Evolutionary conservation across 2,888 invertebrate species (phyloP).

Genomic region (Rhimphoctona megacephalus): DNA sequence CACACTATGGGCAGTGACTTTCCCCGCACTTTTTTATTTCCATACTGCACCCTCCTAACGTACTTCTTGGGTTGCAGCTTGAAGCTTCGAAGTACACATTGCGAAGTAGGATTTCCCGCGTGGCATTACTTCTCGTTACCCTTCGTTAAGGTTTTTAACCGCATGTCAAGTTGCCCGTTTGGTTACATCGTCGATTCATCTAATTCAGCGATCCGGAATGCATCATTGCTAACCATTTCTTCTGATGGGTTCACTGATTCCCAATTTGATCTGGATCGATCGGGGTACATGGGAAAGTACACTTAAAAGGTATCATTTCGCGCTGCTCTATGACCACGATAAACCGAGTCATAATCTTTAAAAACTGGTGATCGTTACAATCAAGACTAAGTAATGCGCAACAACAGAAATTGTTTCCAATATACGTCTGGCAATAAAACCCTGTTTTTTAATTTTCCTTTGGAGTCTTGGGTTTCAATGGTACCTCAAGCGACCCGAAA

Average conservation of each 20-base stretch:
- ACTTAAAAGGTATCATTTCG: background rate
- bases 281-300: background rate
- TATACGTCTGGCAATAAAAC: background rate
- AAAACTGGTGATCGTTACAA: background rate
- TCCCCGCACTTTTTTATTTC: slow-evolving; percentile 45
- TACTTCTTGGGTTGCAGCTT: slow-evolving; percentile 32
- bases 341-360: background rate
- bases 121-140: slow-evolving; percentile 44
- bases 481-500: background rate
- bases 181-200: slow-evolving; percentile 45
- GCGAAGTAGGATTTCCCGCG: slow-evolving; percentile 39
- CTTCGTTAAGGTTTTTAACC: slow-evolving; percentile 53
- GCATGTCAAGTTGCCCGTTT: slow-evolving; percentile 56
- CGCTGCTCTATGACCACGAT: background rate
- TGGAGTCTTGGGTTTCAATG: background rate
- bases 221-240: slow-evolving; percentile 34
- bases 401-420: background rate
- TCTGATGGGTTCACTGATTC: slow-evolving; percentile 36
- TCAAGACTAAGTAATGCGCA: background rate
- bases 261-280: background rate
- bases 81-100: slow-evolving; percentile 14
- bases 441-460: background rate
- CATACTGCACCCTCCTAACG: slow-evolving; percentile 57
- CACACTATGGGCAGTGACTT: slow-evolving; percentile 15
- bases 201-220: slow-evolving; percentile 39